Evolutionary conservation across 2,113 vertebrate genomes (phyloP), one percentile per base, ranked within the genome.

Genomic region (Strix aluco): DNA sequence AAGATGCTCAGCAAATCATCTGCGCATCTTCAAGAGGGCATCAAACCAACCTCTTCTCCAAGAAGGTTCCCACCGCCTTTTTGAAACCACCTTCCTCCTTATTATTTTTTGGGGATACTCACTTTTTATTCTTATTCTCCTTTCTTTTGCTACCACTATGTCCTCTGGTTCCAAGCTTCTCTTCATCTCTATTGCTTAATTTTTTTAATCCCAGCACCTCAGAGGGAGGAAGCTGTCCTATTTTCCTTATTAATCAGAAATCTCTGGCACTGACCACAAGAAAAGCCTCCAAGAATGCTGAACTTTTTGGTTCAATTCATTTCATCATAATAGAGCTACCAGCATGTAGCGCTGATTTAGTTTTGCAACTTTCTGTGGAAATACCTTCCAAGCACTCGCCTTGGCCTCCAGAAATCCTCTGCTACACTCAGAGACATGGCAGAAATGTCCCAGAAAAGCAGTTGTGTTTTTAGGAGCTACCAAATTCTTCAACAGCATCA

Each of bases 241-340:
- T 87, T 97, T 95, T 92, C 94, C 91, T 91, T 96, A 29, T 91
- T 90, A 83, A 92, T 88, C 86, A 72, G 72, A 20, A 55, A 86
- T 96, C 92, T 67, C 86, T 88, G 96, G 95, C 86, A 52, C 5
- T 73, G 87, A 40, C 86, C 81, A 87, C 77, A 57, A 63, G 79
- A 91, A 52, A 90, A 78, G 66, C 62, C 81, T 97, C 80, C 65
- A 51, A 69, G 97, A 95, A 74, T 18, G 18, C n/a, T 69, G 91
- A 90, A 72, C 47, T 91, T 77, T 38, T 38, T 62, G 87, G 75
- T 82, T 96, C 88, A 88, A 61, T 6, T 94, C 59, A 57, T 40
- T 94, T 95, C 94, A 65, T 14, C 92, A 25, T 47, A 92, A 66
- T n/a, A 63, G 51, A 89, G 94, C 93, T 71, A 85, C 94, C 65